phyloP scores from a whole-genome alignment of 2,797 vertebrate species.

The Xerus rutilus region DNA sequence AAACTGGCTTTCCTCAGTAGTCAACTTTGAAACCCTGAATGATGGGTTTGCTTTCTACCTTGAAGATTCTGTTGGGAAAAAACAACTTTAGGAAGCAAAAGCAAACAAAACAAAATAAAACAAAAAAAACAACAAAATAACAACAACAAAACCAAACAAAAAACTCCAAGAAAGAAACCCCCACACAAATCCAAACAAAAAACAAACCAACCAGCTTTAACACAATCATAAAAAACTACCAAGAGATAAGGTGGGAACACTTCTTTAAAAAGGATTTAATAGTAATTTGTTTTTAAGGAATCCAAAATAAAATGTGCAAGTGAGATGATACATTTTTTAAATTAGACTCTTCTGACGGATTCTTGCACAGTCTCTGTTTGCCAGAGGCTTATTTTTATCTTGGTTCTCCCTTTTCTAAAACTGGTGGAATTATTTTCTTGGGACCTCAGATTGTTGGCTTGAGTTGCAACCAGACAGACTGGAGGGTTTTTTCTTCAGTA shows the following conservation, averaged over 20 bases:
- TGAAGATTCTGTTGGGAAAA: conserved; percentile 59
- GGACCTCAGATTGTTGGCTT: conserved; percentile 76
- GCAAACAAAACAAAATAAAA: neutral
- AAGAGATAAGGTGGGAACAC: conserved; percentile 59
- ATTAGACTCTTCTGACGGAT: conserved; percentile 72
- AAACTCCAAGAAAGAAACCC: neutral
- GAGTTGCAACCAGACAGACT: conserved; percentile 69
- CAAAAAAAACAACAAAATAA: neutral
- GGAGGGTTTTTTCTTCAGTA: neutral
- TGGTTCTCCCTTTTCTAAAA: conserved; percentile 79
- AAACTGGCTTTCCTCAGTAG: conserved; percentile 72
- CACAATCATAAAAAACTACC: conserved; percentile 53
- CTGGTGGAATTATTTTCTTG: conserved; percentile 71
- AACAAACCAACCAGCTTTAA: neutral
- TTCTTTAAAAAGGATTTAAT: conserved; percentile 63
- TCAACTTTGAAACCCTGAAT: conserved; percentile 69
- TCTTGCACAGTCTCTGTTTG: conserved; percentile 77
- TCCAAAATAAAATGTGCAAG: conserved; percentile 60
- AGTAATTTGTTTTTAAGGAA: conserved; percentile 74
- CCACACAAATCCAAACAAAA: neutral
- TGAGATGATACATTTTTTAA: neutral
- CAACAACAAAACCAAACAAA: too few relatives aligned
- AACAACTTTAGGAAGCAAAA: conserved; percentile 33
- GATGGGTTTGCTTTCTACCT: conserved; percentile 53
- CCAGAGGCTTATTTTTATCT: conserved; percentile 81